phyloP scores from a whole-genome alignment of 2,888 invertebrate species.

The Perizoma affinitatum region DNA sequence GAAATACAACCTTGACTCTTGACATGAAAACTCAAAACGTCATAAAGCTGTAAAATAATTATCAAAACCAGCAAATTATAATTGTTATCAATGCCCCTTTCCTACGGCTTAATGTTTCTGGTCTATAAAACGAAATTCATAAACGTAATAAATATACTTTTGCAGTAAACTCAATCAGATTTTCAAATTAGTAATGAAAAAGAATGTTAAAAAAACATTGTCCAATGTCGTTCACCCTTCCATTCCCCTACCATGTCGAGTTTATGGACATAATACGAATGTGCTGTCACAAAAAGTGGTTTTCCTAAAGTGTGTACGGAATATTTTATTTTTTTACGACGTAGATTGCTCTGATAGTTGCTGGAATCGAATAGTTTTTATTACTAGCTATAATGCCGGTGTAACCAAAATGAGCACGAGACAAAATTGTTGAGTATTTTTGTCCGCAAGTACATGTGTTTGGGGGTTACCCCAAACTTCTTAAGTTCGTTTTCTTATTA shows the following conservation, averaged over 20 bases:
- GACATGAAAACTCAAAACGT: neutral
- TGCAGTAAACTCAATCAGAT: slow-evolving; percentile 58
- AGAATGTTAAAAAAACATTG: slow-evolving; percentile 46
- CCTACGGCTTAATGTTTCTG: slow-evolving; percentile 56
- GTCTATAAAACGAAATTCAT: slow-evolving; percentile 56
- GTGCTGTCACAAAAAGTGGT: slow-evolving; percentile 45
- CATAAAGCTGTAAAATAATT: slow-evolving; percentile 33
- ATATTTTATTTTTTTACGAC: slow-evolving; percentile 44
- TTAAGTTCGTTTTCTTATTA: too few relatives aligned
- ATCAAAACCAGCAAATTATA: slow-evolving; percentile 42
- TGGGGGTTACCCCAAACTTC: too few relatives aligned
- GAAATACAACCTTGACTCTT: too few relatives aligned
- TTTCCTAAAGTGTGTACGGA: slow-evolving; percentile 38
- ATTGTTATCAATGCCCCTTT: slow-evolving; percentile 45
- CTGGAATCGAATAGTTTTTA: slow-evolving; percentile 43
- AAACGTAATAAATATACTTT: slow-evolving; percentile 57
- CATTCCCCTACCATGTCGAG: too few relatives aligned
- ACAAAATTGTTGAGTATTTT: slow-evolving; percentile 26
- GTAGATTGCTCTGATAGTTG: slow-evolving; percentile 36
- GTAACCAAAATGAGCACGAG: slow-evolving; percentile 34
- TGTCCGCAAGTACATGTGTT: neutral
- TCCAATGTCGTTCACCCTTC: slow-evolving; percentile 58
- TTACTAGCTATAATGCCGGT: slow-evolving; percentile 31
- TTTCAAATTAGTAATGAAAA: slow-evolving; percentile 53
- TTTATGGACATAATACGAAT: slow-evolving; percentile 47